Percentiles rank a stretch among this genome's conserved stretches.
Conservation (phyloP, 2,888 invertebrate genomes). For the Clitarchus hookeri region DNA sequence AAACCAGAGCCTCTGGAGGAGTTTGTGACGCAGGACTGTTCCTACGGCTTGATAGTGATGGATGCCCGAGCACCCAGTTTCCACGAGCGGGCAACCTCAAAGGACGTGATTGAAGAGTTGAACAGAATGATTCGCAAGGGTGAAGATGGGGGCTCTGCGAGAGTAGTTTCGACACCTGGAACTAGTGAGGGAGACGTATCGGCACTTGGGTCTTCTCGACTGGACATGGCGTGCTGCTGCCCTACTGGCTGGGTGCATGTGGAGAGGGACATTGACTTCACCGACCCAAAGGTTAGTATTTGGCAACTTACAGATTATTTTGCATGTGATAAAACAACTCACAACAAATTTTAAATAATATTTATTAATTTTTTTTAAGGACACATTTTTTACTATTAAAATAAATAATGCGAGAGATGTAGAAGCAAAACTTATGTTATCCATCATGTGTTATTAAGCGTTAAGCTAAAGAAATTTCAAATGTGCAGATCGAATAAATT, state of each 20-base stretch:
- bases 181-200: slow-evolving; percentile 43
- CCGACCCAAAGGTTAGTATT: slow-evolving; percentile 71
- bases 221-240: slow-evolving; percentile 69
- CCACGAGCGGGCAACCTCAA: slow-evolving; percentile 74
- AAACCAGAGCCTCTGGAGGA: slow-evolving; percentile 5
- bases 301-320: too few relatives aligned
- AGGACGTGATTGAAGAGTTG: slow-evolving; percentile 76
- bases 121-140: slow-evolving; percentile 67
- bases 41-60: slow-evolving; percentile 54
- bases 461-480: too few relatives aligned
- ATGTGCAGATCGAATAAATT: too few relatives aligned
- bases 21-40: neutral
- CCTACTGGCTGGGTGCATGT: slow-evolving; percentile 82
- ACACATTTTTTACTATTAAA: too few relatives aligned
- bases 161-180: slow-evolving; percentile 28
- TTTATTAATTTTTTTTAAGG: too few relatives aligned
- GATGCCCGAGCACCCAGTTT: slow-evolving; percentile 64
- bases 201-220: slow-evolving; percentile 51
- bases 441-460: too few relatives aligned
- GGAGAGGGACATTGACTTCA: slow-evolving; percentile 75
- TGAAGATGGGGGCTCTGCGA: slow-evolving; percentile 52
- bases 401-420: too few relatives aligned
- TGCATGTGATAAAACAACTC: too few relatives aligned
- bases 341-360: too few relatives aligned
- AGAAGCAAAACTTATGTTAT: too few relatives aligned